A percentile compares a stretch with the other conserved stretches of the same genome.
These are phyloP conservation scores for Apotomis betuletana DNA, from an alignment of 2,888 invertebrate genomes.

Conservation along the genomic window DNA sequence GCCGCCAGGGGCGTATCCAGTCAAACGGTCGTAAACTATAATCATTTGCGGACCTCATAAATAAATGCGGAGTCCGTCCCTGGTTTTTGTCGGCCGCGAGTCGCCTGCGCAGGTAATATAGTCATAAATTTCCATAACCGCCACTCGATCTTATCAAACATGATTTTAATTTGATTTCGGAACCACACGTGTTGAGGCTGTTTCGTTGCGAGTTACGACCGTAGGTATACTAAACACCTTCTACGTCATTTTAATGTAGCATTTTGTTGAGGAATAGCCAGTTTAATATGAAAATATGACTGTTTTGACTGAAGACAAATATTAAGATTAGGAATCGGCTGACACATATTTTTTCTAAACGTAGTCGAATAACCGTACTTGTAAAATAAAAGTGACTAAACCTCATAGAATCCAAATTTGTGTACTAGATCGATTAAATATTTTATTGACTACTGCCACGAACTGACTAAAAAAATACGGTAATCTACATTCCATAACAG, in stretches of 20 bases:
- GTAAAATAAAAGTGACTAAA: too few species aligned
- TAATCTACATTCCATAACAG: slow-evolving; percentile 62
- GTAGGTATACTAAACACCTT: slow-evolving; percentile 60
- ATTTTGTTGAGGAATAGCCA: slow-evolving; percentile 21
- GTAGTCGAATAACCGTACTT: too few species aligned
- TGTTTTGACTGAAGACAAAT: not conserved
- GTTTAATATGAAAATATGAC: slow-evolving; percentile 4
- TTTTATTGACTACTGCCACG: not conserved
- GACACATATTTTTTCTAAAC: too few species aligned
- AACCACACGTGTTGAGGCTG: slow-evolving; percentile 81
- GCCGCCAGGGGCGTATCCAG: slow-evolving; percentile 64
- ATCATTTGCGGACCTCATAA: slow-evolving; percentile 81
- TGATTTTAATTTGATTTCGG: slow-evolving; percentile 83
- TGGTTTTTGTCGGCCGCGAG: slow-evolving; percentile 76
- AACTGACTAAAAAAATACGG: not conserved
- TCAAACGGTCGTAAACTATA: slow-evolving; percentile 79
- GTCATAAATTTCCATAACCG: slow-evolving; percentile 84
- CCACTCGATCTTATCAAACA: slow-evolving; percentile 84
- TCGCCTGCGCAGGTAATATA: slow-evolving; percentile 83
- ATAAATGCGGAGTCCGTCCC: slow-evolving; percentile 78
- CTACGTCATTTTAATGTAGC: slow-evolving; percentile 39
- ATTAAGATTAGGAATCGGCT: too few species aligned
- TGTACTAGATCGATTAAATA: too few species aligned
- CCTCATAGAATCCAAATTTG: too few species aligned
- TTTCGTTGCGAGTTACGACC: slow-evolving; percentile 74